A percentile compares a stretch with the other conserved stretches of the same genome.
phyloP scores from a whole-genome alignment of 2,113 vertebrate genomes.

The Muntiacus reevesi region DNA sequence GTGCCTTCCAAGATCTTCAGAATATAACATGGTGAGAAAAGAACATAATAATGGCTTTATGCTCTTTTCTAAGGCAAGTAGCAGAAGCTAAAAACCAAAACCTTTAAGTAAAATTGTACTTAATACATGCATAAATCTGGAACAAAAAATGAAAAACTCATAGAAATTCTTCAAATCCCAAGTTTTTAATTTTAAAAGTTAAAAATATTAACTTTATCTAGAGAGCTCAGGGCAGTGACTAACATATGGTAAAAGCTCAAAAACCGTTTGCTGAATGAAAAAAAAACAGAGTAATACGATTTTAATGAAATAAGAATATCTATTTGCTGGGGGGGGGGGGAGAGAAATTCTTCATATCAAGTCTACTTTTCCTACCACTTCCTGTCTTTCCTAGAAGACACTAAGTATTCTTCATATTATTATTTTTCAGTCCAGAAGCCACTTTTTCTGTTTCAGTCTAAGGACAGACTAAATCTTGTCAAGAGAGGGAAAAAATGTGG shows the following conservation, averaged over 20 bases:
- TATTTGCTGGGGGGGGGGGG: not conserved
- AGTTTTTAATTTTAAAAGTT: not conserved
- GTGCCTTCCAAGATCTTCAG: not conserved
- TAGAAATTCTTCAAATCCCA: not conserved
- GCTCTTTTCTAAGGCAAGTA: conserved; percentile 19
- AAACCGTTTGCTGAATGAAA: not conserved
- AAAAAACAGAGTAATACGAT: not conserved
- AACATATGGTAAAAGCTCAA: not conserved
- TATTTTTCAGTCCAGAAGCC: not conserved
- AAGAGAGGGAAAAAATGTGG: not conserved
- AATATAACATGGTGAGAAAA: not conserved
- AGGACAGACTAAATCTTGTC: not conserved
- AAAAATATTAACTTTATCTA: not conserved
- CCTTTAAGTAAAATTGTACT: not conserved
- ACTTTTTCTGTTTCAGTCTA: not conserved
- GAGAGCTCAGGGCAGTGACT: not conserved
- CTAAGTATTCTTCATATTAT: not conserved
- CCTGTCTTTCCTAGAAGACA: not conserved
- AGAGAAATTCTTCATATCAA: not conserved
- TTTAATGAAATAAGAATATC: not conserved
- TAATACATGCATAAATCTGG: not conserved
- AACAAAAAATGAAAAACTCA: conserved; percentile 1
- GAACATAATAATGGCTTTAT: not conserved
- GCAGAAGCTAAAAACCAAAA: conserved; percentile 18
- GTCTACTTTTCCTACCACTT: not conserved